A percentile compares a stretch with the other conserved stretches of the same genome.
Conservation (phyloP, 2,888 invertebrate species). For the Asteroscopus sphinx region DNA sequence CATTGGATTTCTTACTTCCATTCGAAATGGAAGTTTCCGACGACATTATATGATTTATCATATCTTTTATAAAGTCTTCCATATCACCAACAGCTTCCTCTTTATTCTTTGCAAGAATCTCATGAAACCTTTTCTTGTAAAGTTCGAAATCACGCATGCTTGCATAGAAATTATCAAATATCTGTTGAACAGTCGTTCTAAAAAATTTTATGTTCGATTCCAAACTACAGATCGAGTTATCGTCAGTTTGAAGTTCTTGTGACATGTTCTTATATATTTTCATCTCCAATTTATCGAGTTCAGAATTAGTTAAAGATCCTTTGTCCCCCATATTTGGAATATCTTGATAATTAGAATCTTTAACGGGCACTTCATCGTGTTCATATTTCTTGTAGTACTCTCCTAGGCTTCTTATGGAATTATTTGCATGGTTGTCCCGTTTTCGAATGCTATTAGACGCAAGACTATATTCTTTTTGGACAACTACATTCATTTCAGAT, state of each 20-base stretch:
- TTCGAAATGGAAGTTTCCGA: constrained; percentile 65
- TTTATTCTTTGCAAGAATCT: constrained; percentile 74
- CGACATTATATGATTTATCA: constrained; percentile 79
- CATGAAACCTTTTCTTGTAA: constrained; percentile 78
- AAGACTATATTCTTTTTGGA: constrained; percentile 4
- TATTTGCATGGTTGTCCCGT: constrained; percentile 9
- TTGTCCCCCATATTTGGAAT: constrained; percentile 43
- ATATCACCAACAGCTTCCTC: constrained; percentile 74
- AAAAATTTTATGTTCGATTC: constrained; percentile 81
- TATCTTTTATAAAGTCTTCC: constrained; percentile 81
- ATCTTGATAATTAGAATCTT: constrained; percentile 63
- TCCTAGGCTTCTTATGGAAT: constrained; percentile 38
- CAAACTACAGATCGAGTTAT: constrained; percentile 65
- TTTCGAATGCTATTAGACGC: constrained; percentile 1
- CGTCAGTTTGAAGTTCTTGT: constrained; percentile 71
- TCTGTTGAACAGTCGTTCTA: constrained; percentile 77
- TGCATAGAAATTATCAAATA: constrained; percentile 79
- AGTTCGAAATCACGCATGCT: constrained; percentile 78
- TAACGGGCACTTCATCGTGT: constrained; percentile 76
- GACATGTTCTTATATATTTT: constrained; percentile 74
- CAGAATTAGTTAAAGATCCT: constrained; percentile 71
- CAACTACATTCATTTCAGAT: constrained; percentile 59
- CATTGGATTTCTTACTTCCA: constrained; percentile 41
- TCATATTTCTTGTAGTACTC: constrained; percentile 79
- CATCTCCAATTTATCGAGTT: constrained; percentile 74